Evolutionary conservation across 1,140 invertebrate species (phyloP), one percentile per base, ranked within the genome.

Genomic region (Drosophila nasuta): DNA sequence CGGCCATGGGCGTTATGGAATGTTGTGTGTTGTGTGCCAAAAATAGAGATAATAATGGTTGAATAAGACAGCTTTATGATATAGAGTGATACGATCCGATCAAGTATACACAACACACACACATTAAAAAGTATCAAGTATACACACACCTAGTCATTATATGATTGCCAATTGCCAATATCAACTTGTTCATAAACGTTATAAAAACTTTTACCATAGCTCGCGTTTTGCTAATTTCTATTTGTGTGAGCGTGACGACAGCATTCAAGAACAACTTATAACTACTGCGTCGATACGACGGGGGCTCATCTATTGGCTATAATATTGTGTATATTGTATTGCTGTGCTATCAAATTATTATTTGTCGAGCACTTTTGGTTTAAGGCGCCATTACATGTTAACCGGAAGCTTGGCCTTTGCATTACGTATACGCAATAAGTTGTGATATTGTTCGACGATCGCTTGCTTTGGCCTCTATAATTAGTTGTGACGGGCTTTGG

Each of bases 261-360:
- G 58, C 80, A 82, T 65, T n/a, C 10, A 17, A 5, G 10, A 35
- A n/a, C 28, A 46, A 56, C 46, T 51, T 13, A 69, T 52, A 33
- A 48, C 41, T 17, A 20, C 45, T 15, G 15, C 45, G 4, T 54
- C 49, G 52, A 35, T 54, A 35, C 3, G 6, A 33, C 17, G 20
- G 52, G 58, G 79, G 75, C 73, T 82, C 79, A 81, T 81, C 79
- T 68, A 63, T 46, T 48, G 33, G 43, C 69, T 41, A 58, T 68
- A 25, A 68, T 54, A 72, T 64, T 46, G 33, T 17, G 41, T 25
- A 33, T 17, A 17, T 17, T 17, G 17, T 17, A 17, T 80, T 66
- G 74, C 20, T 30, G 51, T 10, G 7, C n/a, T 45, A 75, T 8
- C 69, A 68, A 51, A 62, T 35, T 64, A 57, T 35, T 64, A 73